phyloP scores from a whole-genome alignment of 1,140 invertebrate species.

The Cephus cinctus region DNA sequence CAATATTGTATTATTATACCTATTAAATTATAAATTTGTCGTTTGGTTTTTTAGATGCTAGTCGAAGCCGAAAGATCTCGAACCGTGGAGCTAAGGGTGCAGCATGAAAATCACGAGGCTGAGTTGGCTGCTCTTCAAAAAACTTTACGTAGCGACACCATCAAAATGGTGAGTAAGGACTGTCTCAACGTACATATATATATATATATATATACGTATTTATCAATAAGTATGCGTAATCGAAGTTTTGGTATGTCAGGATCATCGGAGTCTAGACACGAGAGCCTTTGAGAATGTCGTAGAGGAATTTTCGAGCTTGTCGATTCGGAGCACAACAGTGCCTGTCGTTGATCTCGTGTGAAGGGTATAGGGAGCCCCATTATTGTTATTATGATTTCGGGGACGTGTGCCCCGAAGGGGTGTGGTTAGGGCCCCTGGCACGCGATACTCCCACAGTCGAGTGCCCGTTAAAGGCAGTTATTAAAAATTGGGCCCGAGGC shows the following conservation, averaged over 20 bases:
- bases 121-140: conserved; percentile 35
- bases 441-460: conserved; percentile 29
- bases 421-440: conserved; percentile 24
- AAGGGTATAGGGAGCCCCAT: conserved; percentile 14
- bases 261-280: conserved; percentile 5
- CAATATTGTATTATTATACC: background rate
- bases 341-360: conserved; percentile 1
- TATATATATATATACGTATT: too few relatives aligned
- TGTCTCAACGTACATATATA: background rate
- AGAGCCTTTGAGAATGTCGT: conserved; percentile 11
- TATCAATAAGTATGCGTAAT: too few relatives aligned
- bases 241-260: too few relatives aligned
- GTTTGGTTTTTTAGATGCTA: conserved; percentile 26
- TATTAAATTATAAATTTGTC: background rate
- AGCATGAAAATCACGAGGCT: conserved; percentile 41
- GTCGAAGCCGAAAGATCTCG: conserved; percentile 35
- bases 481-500: conserved; percentile 31
- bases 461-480: conserved; percentile 25
- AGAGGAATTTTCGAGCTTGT: conserved; percentile 13
- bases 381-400: conserved; percentile 23
- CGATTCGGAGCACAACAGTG: background rate
- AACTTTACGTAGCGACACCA: conserved; percentile 37
- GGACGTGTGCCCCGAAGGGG: conserved; percentile 28
- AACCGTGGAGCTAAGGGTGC: conserved; percentile 31
- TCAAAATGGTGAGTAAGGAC: conserved; percentile 41